Evolutionary conservation across 2,113 vertebrate genomes (phyloP).

Genomic region (Catagonus wagneri): DNA sequence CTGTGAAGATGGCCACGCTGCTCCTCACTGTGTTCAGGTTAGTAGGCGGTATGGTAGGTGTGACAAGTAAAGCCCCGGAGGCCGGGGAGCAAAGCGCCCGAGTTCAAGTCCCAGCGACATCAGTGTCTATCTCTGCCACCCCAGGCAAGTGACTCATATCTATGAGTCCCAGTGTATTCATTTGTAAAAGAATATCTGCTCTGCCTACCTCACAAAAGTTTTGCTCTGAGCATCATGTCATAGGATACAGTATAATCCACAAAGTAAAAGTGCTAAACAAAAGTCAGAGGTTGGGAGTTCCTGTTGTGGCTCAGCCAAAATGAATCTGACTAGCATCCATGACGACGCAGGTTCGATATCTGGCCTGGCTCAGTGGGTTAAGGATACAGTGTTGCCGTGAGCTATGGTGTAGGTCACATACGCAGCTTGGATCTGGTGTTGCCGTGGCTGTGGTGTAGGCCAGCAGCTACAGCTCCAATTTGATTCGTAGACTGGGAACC

Average conservation of each 20-base stretch:
- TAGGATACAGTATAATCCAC: neutral
- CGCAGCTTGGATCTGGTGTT: too few relatives aligned
- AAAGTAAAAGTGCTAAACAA: slow-evolving; percentile 7
- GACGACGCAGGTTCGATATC: too few relatives aligned
- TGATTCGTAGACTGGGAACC: too few relatives aligned
- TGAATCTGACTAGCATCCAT: too few relatives aligned
- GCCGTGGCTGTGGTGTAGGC: too few relatives aligned
- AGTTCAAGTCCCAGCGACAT: neutral
- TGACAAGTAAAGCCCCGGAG: neutral
- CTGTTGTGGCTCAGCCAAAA: too few relatives aligned
- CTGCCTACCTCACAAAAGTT: neutral
- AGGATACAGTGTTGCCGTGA: too few relatives aligned
- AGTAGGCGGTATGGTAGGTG: neutral
- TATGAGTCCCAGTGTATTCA: neutral
- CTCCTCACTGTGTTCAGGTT: neutral
- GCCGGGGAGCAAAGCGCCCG: neutral
- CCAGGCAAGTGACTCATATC: neutral
- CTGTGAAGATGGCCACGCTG: neutral
- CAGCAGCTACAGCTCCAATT: too few relatives aligned
- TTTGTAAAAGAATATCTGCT: neutral
- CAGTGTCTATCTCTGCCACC: neutral
- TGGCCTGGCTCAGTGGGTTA: too few relatives aligned
- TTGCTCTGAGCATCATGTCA: neutral
- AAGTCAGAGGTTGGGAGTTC: neutral
- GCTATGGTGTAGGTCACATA: too few relatives aligned